Base-by-base conservation (phyloP, 1,140 invertebrate species). In the Achatina immaculata region DNA sequence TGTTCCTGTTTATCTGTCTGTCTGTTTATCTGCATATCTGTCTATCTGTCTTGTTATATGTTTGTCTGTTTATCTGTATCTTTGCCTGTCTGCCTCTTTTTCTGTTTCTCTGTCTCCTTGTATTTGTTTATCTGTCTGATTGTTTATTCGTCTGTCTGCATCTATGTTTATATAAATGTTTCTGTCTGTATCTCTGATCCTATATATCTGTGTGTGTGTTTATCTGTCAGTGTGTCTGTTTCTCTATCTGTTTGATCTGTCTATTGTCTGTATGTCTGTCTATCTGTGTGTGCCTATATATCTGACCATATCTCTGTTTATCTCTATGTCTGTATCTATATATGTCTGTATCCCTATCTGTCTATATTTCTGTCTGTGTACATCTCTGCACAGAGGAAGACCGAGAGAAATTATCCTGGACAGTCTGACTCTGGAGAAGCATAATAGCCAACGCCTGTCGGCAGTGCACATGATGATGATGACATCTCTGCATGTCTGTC, bases 401-500 rank as follows among this genome's bases (percentile, higher is more conserved):
- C n/a, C n/a, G n/a, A n/a, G n/a, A n/a, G n/a, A n/a, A n/a, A n/a
- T n/a, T n/a, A n/a, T n/a, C n/a, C n/a, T n/a, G n/a, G 19, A 19
- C 65, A n/a, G 19, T 66, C 65, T 31, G 11, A 19, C 28, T 14
- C 28, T 66, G 9, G 19, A 19, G n/a, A n/a, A n/a, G n/a, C n/a
- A n/a, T n/a, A n/a, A n/a, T n/a, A n/a, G n/a, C n/a, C n/a, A n/a
- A n/a, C n/a, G n/a, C n/a, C n/a, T n/a, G n/a, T n/a, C n/a, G n/a
- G n/a, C n/a, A n/a, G n/a, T n/a, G n/a, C n/a, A n/a, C n/a, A n/a
- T n/a, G n/a, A n/a, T n/a, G n/a, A n/a, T n/a, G n/a, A n/a, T n/a
- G n/a, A n/a, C n/a, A n/a, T n/a, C 7, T 71, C 68, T 71, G 21
- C 36, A 14, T 71, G 40, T 71, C 68, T 71, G 40, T 71, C 68